phyloP scores from a whole-genome alignment of 2,888 invertebrate genomes.

The Pimpla rufipes region DNA sequence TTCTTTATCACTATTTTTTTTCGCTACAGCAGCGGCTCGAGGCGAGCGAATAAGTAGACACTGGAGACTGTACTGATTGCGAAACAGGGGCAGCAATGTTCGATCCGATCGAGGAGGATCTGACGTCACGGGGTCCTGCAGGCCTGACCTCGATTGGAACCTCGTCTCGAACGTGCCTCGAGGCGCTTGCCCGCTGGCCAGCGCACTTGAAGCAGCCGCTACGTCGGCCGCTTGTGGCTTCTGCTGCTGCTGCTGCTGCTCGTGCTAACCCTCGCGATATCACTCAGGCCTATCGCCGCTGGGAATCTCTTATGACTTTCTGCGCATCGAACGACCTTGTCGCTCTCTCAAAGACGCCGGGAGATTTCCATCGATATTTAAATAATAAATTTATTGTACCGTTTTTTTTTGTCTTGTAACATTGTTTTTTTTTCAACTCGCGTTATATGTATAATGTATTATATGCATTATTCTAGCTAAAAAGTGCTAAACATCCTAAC shows the following conservation, averaged over 20 bases:
- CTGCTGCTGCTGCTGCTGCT: not conserved
- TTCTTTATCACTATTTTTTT: too few species aligned
- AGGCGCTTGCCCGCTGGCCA: constrained; percentile 44
- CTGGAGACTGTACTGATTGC: constrained; percentile 38
- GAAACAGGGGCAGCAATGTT: constrained; percentile 56
- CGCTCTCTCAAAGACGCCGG: constrained; percentile 40
- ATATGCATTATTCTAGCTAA: constrained; percentile 23
- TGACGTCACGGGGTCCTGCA: constrained; percentile 71
- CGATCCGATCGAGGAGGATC: constrained; percentile 68
- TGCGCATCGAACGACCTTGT: constrained; percentile 52
- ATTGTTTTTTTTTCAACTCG: constrained; percentile 36
- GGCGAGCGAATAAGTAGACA: not conserved
- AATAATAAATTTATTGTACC: constrained; percentile 63
- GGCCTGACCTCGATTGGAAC: constrained; percentile 70
- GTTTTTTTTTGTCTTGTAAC: constrained; percentile 25
- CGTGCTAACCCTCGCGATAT: constrained; percentile 43
- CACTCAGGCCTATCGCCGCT: constrained; percentile 23
- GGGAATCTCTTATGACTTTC: constrained; percentile 30
- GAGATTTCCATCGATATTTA: constrained; percentile 50
- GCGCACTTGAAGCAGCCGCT: constrained; percentile 22
- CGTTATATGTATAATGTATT: constrained; percentile 3
- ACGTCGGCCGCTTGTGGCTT: constrained; percentile 9
- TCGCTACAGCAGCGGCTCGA: too few species aligned
- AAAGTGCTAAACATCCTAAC: constrained; percentile 42
- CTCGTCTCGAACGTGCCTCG: constrained; percentile 51